phyloP scores from a whole-genome alignment of 1,140 invertebrate species.

The Zaprionus nigranus region DNA sequence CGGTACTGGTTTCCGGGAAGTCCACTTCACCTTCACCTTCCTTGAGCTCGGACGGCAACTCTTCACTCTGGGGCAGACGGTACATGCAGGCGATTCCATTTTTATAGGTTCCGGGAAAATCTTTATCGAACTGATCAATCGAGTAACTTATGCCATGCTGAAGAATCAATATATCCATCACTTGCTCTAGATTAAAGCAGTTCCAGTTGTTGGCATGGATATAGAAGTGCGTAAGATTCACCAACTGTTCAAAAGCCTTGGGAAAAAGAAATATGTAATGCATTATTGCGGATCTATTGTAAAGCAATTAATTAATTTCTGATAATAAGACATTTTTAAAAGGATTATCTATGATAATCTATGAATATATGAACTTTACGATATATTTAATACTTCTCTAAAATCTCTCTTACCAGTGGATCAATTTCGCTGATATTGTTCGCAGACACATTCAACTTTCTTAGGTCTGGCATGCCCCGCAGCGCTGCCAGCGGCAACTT shows the following conservation, averaged over 20 bases:
- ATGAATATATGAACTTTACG: no score
- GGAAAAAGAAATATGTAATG: not conserved
- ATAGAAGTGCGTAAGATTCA: slow-evolving; percentile 66
- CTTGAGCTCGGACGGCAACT: slow-evolving; percentile 17
- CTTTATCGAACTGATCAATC: slow-evolving; percentile 45
- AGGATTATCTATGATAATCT: no score
- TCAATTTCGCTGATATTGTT: slow-evolving; percentile 70
- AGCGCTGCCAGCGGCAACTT: slow-evolving; percentile 54
- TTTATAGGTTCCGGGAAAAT: slow-evolving; percentile 71
- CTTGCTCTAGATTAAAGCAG: slow-evolving; percentile 58
- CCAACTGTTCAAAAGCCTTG: slow-evolving; percentile 50
- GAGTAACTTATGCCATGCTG: slow-evolving; percentile 60
- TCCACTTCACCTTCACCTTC: not conserved
- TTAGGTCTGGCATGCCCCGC: slow-evolving; percentile 52
- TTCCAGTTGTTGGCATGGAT: slow-evolving; percentile 77
- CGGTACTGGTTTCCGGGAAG: slow-evolving; percentile 33
- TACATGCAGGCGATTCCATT: slow-evolving; percentile 79
- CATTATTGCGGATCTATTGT: no score
- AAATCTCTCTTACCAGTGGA: slow-evolving; percentile 18
- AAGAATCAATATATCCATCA: slow-evolving; percentile 71
- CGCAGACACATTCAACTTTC: slow-evolving; percentile 65
- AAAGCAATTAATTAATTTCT: not conserved
- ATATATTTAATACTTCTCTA: no score
- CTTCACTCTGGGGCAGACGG: slow-evolving; percentile 50
- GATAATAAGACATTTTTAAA: no score